These are phyloP conservation scores for Dreissena rostriformis DNA, from an alignment of 1,140 invertebrate genomes.

Conservation along the genomic window DNA sequence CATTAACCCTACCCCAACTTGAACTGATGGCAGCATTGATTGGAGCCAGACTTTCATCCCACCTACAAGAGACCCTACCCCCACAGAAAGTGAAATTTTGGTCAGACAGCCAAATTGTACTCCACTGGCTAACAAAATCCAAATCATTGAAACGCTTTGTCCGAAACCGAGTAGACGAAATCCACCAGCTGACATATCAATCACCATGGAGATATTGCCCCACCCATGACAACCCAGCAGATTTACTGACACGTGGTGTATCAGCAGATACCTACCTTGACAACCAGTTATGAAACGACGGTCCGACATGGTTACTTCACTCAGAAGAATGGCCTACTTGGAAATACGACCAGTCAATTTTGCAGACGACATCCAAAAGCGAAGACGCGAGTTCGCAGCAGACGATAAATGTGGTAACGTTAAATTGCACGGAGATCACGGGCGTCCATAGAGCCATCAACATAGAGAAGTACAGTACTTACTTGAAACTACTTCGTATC, in stretches of 20 bases:
- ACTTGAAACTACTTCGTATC: background rate
- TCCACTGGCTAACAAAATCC: constrained; percentile 21
- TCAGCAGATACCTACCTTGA: background rate
- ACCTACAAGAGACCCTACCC: no score
- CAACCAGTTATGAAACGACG: background rate
- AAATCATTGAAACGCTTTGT: constrained; percentile 22
- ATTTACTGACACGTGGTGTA: constrained; percentile 23
- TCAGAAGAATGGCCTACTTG: constrained; percentile 17
- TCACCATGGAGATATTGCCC: constrained; percentile 26
- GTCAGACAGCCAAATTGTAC: constrained; percentile 20
- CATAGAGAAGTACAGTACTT: background rate
- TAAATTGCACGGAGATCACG: background rate
- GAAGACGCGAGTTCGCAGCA: background rate
- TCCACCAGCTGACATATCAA: background rate
- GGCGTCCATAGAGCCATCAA: background rate
- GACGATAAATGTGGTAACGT: background rate
- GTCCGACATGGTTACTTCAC: background rate
- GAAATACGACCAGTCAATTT: background rate
- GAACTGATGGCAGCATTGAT: no score
- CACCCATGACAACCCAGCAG: constrained; percentile 23
- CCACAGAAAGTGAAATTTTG: no score
- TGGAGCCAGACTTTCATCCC: no score
- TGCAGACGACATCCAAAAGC: background rate
- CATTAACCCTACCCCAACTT: no score
- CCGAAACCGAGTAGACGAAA: constrained; percentile 12